phyloP scores from a whole-genome alignment of 2,113 vertebrate species.

The Artemisiospiza belli region DNA sequence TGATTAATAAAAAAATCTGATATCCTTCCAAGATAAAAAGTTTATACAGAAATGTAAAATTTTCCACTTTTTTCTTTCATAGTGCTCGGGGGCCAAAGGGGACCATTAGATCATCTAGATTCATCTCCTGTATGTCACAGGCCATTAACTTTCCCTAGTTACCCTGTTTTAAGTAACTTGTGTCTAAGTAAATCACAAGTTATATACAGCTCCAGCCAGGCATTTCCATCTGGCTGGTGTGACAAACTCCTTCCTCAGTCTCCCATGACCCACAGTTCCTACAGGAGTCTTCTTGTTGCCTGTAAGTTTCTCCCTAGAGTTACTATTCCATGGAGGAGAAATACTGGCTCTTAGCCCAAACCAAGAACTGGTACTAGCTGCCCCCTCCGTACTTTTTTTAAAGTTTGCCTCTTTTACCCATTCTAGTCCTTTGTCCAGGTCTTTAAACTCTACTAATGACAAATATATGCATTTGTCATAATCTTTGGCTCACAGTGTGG shows the following conservation, averaged over 20 bases:
- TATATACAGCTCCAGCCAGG: neutral
- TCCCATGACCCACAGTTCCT: neutral
- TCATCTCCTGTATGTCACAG: constrained; percentile 8
- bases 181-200: neutral
- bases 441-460: neutral
- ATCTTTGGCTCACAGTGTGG: neutral
- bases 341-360: neutral
- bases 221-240: neutral
- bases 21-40: neutral
- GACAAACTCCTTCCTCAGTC: neutral
- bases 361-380: neutral
- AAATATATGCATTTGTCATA: neutral
- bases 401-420: neutral
- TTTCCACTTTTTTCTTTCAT: neutral
- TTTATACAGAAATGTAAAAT: neutral
- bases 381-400: neutral
- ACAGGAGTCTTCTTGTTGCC: neutral
- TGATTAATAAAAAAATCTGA: neutral
- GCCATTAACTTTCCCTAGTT: constrained; percentile 12
- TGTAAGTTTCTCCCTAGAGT: neutral
- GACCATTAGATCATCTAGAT: constrained; percentile 18
- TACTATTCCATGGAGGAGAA: neutral
- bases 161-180: neutral
- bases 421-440: neutral
- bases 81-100: neutral